These are phyloP conservation scores for Platerodrilus igneus DNA, from an alignment of 2,888 invertebrate genomes.

Conservation along the genomic window DNA sequence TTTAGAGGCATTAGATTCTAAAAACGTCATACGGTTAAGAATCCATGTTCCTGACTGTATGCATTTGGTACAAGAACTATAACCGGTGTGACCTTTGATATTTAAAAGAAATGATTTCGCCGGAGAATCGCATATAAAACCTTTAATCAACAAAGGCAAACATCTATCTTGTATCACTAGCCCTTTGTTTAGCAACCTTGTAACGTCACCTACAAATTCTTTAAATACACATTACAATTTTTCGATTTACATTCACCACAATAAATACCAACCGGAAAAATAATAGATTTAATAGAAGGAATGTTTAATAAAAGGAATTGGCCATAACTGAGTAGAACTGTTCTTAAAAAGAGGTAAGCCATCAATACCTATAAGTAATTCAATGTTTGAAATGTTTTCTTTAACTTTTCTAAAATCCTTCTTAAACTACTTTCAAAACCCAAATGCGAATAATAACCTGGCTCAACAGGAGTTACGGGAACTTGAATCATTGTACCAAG, in stretches of 20 bases:
- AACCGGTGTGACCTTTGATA: slow-evolving; percentile 17
- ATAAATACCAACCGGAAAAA: slow-evolving; percentile 9
- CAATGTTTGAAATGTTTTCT: background rate
- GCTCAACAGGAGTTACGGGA: slow-evolving; percentile 2
- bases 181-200: slow-evolving; percentile 1
- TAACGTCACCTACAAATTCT: slow-evolving; percentile 8
- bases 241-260: slow-evolving; percentile 9
- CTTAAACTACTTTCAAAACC: slow-evolving; percentile 11
- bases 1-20: slow-evolving; percentile 1
- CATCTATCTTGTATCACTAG: slow-evolving; percentile 5
- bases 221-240: slow-evolving; percentile 6
- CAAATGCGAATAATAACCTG: slow-evolving; percentile 17
- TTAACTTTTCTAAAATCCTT: too few relatives aligned
- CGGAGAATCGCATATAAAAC: slow-evolving; percentile 22
- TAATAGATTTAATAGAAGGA: slow-evolving; percentile 4
- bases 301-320: slow-evolving; percentile 3
- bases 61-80: slow-evolving; percentile 14
- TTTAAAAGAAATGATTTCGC: slow-evolving; percentile 12
- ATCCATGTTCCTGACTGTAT: slow-evolving; percentile 9
- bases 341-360: slow-evolving; percentile 4
- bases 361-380: slow-evolving; percentile 2
- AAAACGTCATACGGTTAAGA: slow-evolving; percentile 4
- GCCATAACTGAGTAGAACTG: slow-evolving; percentile 1
- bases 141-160: too few relatives aligned
- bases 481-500: slow-evolving; percentile 9